Evolutionary conservation across 2,888 invertebrate species (phyloP), one percentile per base, ranked within the genome.

Genomic region (Patella caerulea): DNA sequence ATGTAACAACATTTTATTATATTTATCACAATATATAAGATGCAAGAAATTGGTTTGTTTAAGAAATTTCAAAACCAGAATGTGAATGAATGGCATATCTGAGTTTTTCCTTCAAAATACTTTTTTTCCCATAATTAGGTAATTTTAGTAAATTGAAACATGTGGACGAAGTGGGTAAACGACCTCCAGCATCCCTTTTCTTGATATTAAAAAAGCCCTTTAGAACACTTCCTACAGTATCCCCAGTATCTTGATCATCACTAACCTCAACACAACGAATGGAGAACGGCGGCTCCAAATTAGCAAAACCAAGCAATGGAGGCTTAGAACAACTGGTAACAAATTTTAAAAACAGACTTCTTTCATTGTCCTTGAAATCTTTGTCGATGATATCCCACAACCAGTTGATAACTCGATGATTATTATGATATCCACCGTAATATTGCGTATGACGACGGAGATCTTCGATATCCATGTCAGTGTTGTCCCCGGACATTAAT

Each of bases 251-350:
- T 92, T 93, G 93, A 90, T 99, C 99, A 90, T 99, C 99, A 3
- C 98, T 97, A 45, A 99, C 99, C 93, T 99, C 99, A 1, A 99
- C 98, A 92, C 99, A 99, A 77, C 99, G 95, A 88, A 99, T 98
- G 0, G 98, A 98, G 93, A 99, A 99, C 0, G 98, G 98, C 2
- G 99, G 99, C 91, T 98, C 98, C 82, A 99, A 93, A 90, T 98
- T 96, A 0, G 97, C 96, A 91, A 99, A 99, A 1, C 99, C 99
- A 19, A 99, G 93, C 69, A 99, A 94, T 3, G 99, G 99, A 2
- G 98, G 97, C 89, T 98, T 98, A 2, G 98, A 98, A 91, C 98
- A 99, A 87, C 98, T 98, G 19, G 92, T 92, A 2, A 92, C 92
- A 89, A 92, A 92, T 92, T 92, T 99, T 9, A 99, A 93, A 93